phyloP scores from a whole-genome alignment of 2,113 vertebrate genomes.

The Megaceryle torquata region DNA sequence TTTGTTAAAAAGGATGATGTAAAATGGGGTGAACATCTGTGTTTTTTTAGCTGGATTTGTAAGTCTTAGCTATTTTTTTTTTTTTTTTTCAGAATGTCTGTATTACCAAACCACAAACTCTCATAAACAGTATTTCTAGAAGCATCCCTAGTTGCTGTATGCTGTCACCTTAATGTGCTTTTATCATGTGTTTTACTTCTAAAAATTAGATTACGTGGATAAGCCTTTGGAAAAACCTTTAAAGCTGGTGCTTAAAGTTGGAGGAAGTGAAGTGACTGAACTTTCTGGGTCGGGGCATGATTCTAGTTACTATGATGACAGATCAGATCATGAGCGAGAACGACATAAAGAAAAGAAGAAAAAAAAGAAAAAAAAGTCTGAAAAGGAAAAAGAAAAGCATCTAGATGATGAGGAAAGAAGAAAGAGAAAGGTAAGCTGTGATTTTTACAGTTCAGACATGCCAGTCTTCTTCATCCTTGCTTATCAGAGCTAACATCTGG shows the following conservation, averaged over 20 bases:
- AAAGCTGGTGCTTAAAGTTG: constrained; percentile 96
- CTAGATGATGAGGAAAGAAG: constrained; percentile 91
- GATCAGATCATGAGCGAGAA: constrained; percentile 93
- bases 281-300: constrained; percentile 95
- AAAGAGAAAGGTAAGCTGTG: constrained; percentile 82
- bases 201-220: constrained; percentile 83
- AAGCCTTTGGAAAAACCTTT: constrained; percentile 92
- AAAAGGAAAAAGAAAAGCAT: constrained; percentile 93
- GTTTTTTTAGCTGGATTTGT: background rate
- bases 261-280: constrained; percentile 94
- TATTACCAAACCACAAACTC: background rate
- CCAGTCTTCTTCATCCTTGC: background rate
- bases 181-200: background rate
- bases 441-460: background rate
- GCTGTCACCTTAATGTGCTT: accelerated
- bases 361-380: constrained; percentile 97
- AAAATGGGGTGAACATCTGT: too few relatives aligned
- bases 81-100: accelerated
- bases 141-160: background rate
- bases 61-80: accelerated
- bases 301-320: constrained; percentile 94
- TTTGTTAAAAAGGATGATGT: background rate
- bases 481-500: background rate
- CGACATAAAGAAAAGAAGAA: constrained; percentile 96
- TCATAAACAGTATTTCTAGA: background rate